These are phyloP conservation scores for Tetramorium bicarinatum DNA, from an alignment of 2,888 invertebrate species.

Conservation along the genomic window DNA sequence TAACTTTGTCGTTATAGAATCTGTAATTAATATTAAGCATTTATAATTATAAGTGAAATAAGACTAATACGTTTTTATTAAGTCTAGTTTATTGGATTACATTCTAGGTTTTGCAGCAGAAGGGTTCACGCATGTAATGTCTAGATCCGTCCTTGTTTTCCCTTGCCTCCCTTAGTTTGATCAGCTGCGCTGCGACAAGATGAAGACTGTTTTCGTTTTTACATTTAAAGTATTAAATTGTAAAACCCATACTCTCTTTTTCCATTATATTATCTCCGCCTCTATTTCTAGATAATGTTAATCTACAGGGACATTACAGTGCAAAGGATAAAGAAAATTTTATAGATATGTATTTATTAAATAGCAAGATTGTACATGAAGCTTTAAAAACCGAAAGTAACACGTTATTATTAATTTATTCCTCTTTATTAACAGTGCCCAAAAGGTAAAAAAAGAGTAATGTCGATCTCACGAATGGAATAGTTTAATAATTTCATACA, in stretches of 20 bases:
- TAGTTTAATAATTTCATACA: constrained; percentile 65
- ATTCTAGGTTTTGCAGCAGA: constrained; percentile 93
- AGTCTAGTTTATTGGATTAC: constrained; percentile 74
- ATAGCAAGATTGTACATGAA: constrained; percentile 61
- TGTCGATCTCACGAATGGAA: constrained; percentile 55
- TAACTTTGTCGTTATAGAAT: neutral
- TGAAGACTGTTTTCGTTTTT: constrained; percentile 79
- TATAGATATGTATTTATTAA: constrained; percentile 41
- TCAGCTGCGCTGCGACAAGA: constrained; percentile 79
- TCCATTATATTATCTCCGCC: constrained; percentile 56
- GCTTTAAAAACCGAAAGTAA: constrained; percentile 71
- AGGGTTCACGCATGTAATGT: constrained; percentile 96
- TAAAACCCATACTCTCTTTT: constrained; percentile 52
- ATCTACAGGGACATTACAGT: constrained; percentile 57
- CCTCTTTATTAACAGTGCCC: constrained; percentile 27
- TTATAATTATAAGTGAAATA: constrained; percentile 26
- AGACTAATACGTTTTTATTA: constrained; percentile 52
- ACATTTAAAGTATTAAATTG: constrained; percentile 72
- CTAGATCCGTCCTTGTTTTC: constrained; percentile 79
- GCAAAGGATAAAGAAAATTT: constrained; percentile 61
- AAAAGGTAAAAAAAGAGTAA: constrained; percentile 38
- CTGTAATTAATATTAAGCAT: constrained; percentile 30
- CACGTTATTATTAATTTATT: constrained; percentile 47
- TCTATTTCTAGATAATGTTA: constrained; percentile 59
- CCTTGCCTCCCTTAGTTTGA: constrained; percentile 76